A percentile compares a stretch with the other conserved stretches of the same genome.
Conservation (phyloP, 2,888 invertebrate genomes). For the Cheilosia urbana region DNA sequence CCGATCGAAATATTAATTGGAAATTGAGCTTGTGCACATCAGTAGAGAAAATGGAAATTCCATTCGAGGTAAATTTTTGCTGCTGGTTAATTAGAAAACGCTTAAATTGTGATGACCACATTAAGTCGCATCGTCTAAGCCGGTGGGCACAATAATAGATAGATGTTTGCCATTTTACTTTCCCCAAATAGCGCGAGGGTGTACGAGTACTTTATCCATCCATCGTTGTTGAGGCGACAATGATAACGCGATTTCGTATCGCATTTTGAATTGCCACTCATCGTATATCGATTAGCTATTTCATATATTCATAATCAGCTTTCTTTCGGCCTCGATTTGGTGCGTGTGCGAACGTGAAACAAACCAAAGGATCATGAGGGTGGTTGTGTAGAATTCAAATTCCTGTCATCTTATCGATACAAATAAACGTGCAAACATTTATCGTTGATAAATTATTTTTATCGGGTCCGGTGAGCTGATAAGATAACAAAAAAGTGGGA, state of each 20-base stretch:
- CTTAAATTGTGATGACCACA: not conserved
- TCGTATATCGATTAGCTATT: constrained; percentile 52
- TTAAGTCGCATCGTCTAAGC: not conserved
- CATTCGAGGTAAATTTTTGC: not conserved
- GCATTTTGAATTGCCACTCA: constrained; percentile 50
- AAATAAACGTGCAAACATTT: constrained; percentile 44
- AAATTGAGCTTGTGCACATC: not conserved
- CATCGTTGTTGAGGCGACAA: not conserved
- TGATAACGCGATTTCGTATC: constrained; percentile 46
- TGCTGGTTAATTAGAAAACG: constrained; percentile 30
- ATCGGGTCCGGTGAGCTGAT: constrained; percentile 20
- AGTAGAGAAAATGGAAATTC: constrained; percentile 19
- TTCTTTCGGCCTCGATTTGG: constrained; percentile 33
- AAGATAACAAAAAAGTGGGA: constrained; percentile 38
- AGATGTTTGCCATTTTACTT: constrained; percentile 27
- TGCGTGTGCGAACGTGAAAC: not conserved
- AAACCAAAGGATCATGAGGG: constrained; percentile 1
- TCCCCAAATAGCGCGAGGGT: constrained; percentile 9
- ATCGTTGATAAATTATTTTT: constrained; percentile 26
- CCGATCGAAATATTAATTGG: constrained; percentile 19
- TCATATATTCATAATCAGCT: constrained; percentile 62
- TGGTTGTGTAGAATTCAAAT: constrained; percentile 35
- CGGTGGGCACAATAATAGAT: not conserved
- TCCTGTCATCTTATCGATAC: constrained; percentile 47
- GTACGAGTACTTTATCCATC: constrained; percentile 11